Evolutionary conservation across 2,797 vertebrate genomes (phyloP).

Genomic region (Anolis apletophallus): DNA sequence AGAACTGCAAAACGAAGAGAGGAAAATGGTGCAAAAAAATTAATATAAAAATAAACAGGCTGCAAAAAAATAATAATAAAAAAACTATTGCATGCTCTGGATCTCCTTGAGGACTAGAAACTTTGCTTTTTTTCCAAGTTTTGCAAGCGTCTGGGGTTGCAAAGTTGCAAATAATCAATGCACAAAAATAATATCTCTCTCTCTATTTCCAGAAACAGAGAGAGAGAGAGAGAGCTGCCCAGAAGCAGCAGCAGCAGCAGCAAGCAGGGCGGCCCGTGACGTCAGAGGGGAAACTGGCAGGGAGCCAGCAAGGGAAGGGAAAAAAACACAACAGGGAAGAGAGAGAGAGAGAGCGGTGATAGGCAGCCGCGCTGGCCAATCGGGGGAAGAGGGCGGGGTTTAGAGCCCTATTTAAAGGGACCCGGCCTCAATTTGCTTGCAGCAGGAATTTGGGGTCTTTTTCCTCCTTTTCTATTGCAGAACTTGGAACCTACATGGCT

Average conservation of each 20-base stretch:
- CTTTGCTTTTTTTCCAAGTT: conserved; percentile 33
- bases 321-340: no score
- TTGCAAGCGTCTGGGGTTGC: conserved; percentile 54
- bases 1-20: conserved; percentile 47
- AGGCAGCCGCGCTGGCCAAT: not conserved
- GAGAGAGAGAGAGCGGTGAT: fast-evolving
- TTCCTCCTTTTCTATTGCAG: no score
- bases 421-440: no score
- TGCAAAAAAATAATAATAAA: not conserved
- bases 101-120: no score
- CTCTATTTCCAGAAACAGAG: no score
- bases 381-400: no score
- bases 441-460: no score
- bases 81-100: not conserved
- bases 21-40: conserved; percentile 2
- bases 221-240: not conserved
- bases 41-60: not conserved
- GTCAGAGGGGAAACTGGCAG: conserved; percentile 74
- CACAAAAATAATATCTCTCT: no score
- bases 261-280: conserved; percentile 57
- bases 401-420: no score
- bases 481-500: no score
- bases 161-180: no score
- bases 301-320: conserved; percentile 42
- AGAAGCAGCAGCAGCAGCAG: not conserved